Conservation (phyloP, 2,113 vertebrate species). For the Oncorhynchus gorbuscha region DNA sequence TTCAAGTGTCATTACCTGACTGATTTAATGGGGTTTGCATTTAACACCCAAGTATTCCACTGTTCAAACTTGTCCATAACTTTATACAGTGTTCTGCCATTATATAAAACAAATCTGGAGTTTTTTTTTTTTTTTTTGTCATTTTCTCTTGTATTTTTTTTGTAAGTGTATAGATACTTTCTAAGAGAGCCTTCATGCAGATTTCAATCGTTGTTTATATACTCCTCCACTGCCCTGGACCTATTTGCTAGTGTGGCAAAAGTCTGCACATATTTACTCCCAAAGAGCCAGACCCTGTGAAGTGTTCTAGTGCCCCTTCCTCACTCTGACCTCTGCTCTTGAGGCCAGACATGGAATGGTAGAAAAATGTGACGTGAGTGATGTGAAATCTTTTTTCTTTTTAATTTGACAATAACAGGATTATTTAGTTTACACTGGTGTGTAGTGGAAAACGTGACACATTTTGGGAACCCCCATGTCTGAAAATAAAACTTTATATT, state of each 20-base stretch:
- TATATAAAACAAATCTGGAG: not conserved
- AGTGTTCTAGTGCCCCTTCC: not conserved
- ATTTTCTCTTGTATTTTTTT: not conserved
- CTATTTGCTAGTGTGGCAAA: not conserved
- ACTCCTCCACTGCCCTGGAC: conserved; percentile 2
- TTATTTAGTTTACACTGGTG: conserved; percentile 12
- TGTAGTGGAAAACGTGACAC: conserved; percentile 4
- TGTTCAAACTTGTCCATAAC: not conserved
- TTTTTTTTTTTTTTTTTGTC: not conserved
- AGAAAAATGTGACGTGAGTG: conserved; percentile 6
- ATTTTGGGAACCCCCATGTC: not conserved
- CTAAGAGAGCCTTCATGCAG: conserved; percentile 3
- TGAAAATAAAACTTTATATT: not conserved
- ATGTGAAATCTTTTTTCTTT: conserved; percentile 6
- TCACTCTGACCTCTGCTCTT: not conserved
- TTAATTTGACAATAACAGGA: not conserved
- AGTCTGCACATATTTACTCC: not conserved
- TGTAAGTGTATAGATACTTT: not conserved
- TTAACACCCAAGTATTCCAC: not conserved
- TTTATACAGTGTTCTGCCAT: not conserved
- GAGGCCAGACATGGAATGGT: conserved; percentile 2
- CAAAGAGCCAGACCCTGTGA: conserved; percentile 16
- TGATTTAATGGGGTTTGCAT: not conserved
- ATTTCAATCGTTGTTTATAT: conserved; percentile 14
- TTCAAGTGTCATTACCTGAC: not conserved